Percentiles rank a stretch among this genome's conserved stretches.
phyloP scores from a whole-genome alignment of 2,888 invertebrate species.

The Frankliniella fusca region DNA sequence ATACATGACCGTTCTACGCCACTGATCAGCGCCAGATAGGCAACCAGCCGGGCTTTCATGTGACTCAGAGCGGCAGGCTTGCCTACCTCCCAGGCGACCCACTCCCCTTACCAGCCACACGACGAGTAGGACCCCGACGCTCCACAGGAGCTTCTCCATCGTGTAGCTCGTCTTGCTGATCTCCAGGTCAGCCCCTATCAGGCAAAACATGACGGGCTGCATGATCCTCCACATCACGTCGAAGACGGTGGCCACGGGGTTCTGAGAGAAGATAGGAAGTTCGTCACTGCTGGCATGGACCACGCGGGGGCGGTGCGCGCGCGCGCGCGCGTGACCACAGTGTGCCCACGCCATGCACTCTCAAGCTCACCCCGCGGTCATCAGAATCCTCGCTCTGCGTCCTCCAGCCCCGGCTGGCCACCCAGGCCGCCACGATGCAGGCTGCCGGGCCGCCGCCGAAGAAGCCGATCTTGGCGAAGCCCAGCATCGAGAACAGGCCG shows the following conservation, averaged over 20 bases:
- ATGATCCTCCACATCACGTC: conserved; percentile 12
- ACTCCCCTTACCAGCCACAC: background rate
- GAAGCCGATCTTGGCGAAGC: conserved; percentile 15
- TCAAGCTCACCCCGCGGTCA: background rate
- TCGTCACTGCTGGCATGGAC: background rate
- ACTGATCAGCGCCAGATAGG: too few species aligned
- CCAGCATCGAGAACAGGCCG: background rate
- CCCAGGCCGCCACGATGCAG: conserved; percentile 4
- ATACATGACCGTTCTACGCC: too few species aligned
- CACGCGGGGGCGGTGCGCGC: background rate
- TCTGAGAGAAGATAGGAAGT: background rate
- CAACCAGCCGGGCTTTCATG: too few species aligned
- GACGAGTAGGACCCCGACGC: background rate
- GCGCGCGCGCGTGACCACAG: too few species aligned
- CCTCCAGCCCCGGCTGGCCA: background rate
- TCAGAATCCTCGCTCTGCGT: background rate
- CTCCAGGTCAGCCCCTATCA: conserved; percentile 6
- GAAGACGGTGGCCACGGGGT: conserved; percentile 18
- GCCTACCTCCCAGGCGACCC: background rate
- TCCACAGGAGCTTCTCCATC: background rate
- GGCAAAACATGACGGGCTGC: conserved; percentile 23
- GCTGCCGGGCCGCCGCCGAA: conserved; percentile 18
- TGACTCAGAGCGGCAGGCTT: background rate
- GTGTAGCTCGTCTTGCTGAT: background rate
- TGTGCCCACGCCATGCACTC: background rate